Base-by-base conservation (phyloP, 2,888 invertebrate genomes). In the Amorpha juglandis region DNA sequence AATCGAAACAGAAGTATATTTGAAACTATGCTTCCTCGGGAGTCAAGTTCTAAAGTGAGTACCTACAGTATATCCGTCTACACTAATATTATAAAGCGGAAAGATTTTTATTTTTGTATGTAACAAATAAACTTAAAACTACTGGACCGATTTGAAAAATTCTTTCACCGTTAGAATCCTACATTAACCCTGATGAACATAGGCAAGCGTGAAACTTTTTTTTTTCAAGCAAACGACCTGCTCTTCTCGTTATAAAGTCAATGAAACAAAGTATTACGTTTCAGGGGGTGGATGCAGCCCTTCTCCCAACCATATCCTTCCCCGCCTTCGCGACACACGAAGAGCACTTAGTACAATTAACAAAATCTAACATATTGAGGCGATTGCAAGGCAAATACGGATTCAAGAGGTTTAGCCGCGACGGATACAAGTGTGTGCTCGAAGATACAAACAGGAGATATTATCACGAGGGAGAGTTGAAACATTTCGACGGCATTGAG, bases 271-370 rank as follows among this genome's bases (percentile, higher is more conserved):
- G 42, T 42, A 7, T 11, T 14, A 27, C 55, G 27, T 75, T 88
- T 70, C 79, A 98, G 98, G 98, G 98, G 72, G 98, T 99, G 2
- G 99, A 99, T 93, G 96, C 97, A 0, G 97, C 99, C 0, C 93
- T 99, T 33, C 83, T 99, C 52, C 96, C 98, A 6, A 98, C 99
- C 1, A 96, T 99, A 79, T 98, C 99, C 21, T 99, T 99, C 94
- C 99, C 99, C 21, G 98, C 98, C 0, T 99, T 99, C 93, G 98
- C 98, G 0, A 98, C 99, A 0, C 99, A 99, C 78, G 99, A 99
- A 85, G 97, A 98, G 74, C 93, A 96, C 27, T 89, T 99, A n/a
- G 97, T 98, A 68, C 95, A 95, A 68, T 95, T 97, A 79, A 98
- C 99, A 0, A 98, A 99, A 84, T 94, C 95, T 11, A 99, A 98